Evolutionary conservation across 2,888 invertebrate genomes (phyloP).

Genomic region (Apamea monoglypha): DNA sequence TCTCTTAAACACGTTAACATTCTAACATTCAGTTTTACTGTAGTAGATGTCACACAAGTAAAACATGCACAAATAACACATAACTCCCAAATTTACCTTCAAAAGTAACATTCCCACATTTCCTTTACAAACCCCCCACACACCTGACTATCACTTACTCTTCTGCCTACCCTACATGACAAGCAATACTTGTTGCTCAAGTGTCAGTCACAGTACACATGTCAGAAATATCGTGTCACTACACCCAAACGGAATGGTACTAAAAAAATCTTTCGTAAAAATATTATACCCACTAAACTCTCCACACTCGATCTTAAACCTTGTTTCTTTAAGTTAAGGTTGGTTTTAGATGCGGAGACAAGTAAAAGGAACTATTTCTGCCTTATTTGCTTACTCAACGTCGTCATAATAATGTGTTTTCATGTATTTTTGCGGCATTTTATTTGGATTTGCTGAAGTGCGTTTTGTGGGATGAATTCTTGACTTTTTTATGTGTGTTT

Average conservation of each 20-base stretch:
- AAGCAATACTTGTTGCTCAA: constrained; percentile 66
- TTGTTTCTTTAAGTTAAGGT: constrained; percentile 29
- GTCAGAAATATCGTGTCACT: constrained; percentile 68
- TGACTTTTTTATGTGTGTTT: constrained; percentile 37
- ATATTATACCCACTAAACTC: constrained; percentile 58
- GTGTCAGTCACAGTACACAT: constrained; percentile 66
- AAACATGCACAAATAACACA: not conserved
- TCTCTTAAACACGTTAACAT: not conserved
- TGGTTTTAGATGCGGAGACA: constrained; percentile 31
- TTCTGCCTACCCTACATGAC: constrained; percentile 49
- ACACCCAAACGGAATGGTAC: constrained; percentile 45
- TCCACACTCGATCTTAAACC: constrained; percentile 33
- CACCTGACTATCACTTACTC: constrained; percentile 55
- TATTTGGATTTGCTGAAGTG: constrained; percentile 55
- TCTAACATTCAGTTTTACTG: not conserved
- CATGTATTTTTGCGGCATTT: constrained; percentile 58
- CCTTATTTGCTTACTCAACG: constrained; percentile 72
- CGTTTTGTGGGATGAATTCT: constrained; percentile 42
- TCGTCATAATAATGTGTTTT: constrained; percentile 71
- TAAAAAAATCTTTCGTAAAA: constrained; percentile 69
- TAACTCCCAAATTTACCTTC: not conserved
- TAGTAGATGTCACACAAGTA: not conserved
- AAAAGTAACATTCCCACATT: constrained; percentile 7
- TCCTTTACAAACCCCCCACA: constrained; percentile 5
- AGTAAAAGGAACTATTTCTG: constrained; percentile 65